Evolutionary conservation across 2,113 vertebrate genomes (phyloP).

Genomic region (Alouatta palliata): DNA sequence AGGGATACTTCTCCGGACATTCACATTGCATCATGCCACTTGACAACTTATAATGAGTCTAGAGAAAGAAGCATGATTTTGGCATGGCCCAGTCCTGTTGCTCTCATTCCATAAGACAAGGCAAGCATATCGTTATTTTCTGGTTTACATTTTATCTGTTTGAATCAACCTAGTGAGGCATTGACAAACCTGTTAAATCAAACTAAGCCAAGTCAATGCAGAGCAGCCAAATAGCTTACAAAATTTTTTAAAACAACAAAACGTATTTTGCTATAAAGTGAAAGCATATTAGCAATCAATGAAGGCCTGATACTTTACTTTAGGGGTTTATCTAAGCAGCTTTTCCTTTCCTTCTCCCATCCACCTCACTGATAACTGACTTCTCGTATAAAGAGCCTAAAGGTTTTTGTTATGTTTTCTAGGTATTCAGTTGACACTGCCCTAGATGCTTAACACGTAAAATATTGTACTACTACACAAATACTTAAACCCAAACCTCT

Average conservation of each 20-base stretch:
- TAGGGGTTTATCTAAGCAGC: not conserved
- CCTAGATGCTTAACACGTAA: not conserved
- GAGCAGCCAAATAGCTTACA: not conserved
- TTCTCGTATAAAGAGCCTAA: not conserved
- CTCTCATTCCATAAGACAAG: not conserved
- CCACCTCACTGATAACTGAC: not conserved
- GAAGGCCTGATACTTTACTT: not conserved
- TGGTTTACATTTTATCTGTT: constrained; percentile 1
- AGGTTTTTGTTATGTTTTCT: not conserved
- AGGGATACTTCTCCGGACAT: constrained; percentile 40
- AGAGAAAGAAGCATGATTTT: not conserved
- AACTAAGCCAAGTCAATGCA: not conserved
- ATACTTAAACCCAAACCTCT: not conserved
- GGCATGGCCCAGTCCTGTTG: not conserved
- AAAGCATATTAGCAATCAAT: not conserved
- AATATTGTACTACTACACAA: not conserved
- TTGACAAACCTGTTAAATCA: not conserved
- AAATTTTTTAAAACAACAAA: too few relatives aligned
- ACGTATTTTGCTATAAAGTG: not conserved
- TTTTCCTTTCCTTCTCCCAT: not conserved
- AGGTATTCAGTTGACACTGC: not conserved
- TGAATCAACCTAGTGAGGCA: not conserved
- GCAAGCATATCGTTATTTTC: not conserved
- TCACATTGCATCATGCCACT: constrained; percentile 43
- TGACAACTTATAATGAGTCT: constrained; percentile 35